Conservation (phyloP, 2,113 vertebrate genomes). For the Mastomys coucha region DNA sequence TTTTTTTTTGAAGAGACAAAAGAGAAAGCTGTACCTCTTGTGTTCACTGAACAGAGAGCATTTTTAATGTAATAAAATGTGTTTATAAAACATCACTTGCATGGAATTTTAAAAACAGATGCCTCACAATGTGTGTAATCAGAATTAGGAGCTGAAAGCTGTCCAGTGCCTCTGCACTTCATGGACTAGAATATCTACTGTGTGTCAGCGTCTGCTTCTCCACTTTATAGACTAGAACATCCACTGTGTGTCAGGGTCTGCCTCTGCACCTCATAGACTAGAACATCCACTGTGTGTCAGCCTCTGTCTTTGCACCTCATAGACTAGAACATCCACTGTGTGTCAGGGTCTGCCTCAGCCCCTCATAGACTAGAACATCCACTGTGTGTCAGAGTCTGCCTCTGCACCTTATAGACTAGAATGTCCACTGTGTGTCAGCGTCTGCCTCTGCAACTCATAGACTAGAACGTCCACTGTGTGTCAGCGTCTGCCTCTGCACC, state of each 20-base stretch:
- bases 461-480: background rate
- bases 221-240: background rate
- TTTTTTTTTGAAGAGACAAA: background rate
- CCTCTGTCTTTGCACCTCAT: too few relatives aligned
- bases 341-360: background rate
- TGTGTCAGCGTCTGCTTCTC: too few relatives aligned
- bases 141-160: background rate
- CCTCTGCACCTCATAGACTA: background rate
- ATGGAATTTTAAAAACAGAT: slow-evolving; percentile 43
- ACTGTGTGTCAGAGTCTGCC: background rate
- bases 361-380: background rate
- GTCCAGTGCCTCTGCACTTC: too few relatives aligned
- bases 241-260: too few relatives aligned
- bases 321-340: background rate
- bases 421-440: too few relatives aligned
- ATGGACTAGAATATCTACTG: background rate
- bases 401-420: background rate
- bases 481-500: background rate
- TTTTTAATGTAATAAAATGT: background rate
- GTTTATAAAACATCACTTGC: background rate
- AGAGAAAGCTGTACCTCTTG: background rate
- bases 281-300: background rate
- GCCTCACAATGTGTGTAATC: background rate
- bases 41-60: background rate
- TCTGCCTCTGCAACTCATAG: too few relatives aligned